phyloP scores from a whole-genome alignment of 2,888 invertebrate genomes.

The Drosophila fulvimacula region DNA sequence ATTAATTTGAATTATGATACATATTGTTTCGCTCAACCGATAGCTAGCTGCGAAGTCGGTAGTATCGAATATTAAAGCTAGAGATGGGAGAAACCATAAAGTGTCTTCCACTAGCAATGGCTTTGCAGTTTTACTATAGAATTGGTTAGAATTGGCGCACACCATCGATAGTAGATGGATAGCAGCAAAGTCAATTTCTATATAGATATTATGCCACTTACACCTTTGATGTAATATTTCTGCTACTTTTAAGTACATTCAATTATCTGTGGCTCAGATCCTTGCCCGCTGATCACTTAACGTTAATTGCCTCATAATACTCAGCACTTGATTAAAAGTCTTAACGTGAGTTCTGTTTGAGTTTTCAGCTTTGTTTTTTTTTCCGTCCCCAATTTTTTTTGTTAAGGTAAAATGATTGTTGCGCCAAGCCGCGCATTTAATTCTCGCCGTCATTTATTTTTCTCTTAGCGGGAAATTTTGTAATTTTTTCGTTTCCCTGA shows the following conservation, averaged over 20 bases:
- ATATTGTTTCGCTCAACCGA: too few relatives aligned
- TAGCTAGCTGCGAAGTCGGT: too few relatives aligned
- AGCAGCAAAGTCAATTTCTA: too few relatives aligned
- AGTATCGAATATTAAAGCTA: too few relatives aligned
- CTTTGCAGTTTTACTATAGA: too few relatives aligned
- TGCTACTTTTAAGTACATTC: neutral
- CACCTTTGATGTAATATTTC: neutral
- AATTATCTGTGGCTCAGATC: neutral
- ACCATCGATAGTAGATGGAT: too few relatives aligned
- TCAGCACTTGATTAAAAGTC: slow-evolving; percentile 8
- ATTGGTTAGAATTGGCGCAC: too few relatives aligned
- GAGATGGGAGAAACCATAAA: too few relatives aligned
- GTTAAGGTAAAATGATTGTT: too few relatives aligned
- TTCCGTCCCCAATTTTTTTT: neutral
- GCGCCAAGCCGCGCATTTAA: slow-evolving; percentile 9
- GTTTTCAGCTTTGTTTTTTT: neutral
- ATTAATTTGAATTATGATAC: too few relatives aligned
- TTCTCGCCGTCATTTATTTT: slow-evolving; percentile 8
- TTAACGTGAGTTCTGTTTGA: slow-evolving; percentile 1
- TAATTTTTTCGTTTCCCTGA: slow-evolving; percentile 10
- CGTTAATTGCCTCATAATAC: slow-evolving; percentile 3
- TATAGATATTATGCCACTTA: neutral
- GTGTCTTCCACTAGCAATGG: neutral
- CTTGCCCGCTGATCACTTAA: neutral
- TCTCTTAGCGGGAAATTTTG: slow-evolving; percentile 18